Conservation (phyloP, 1,140 invertebrate species). For the Lordiphosa stackelbergi region DNA sequence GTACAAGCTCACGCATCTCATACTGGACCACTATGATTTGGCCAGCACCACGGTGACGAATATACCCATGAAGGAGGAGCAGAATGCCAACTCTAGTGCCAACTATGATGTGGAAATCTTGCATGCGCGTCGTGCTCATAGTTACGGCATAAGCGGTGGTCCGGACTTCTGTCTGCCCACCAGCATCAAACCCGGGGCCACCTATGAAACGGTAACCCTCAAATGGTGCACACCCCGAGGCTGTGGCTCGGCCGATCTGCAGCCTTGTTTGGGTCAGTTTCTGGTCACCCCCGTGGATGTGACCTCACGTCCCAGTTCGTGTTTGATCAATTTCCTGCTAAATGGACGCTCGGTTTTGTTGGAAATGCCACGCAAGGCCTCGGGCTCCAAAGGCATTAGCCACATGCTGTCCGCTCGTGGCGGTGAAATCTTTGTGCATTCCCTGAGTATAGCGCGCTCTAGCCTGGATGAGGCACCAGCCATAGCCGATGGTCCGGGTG, state of each 20-base stretch:
- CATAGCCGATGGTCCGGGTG: constrained; percentile 94
- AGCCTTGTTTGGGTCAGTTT: constrained; percentile 89
- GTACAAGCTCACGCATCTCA: constrained; percentile 85
- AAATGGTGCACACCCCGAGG: constrained; percentile 97
- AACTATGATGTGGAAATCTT: constrained; percentile 99
- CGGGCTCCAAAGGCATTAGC: constrained; percentile 90
- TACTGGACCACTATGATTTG: constrained; percentile 92
- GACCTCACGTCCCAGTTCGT: constrained; percentile 95
- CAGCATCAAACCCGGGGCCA: constrained; percentile 78
- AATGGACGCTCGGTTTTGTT: constrained; percentile 96
- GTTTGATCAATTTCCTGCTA: constrained; percentile 96
- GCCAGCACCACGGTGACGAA: constrained; percentile 97
- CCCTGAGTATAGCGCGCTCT: constrained; percentile 89
- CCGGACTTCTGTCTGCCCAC: constrained; percentile 79
- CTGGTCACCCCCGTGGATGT: constrained; percentile 97
- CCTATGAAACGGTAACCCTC: constrained; percentile 87
- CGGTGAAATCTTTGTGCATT: constrained; percentile 97
- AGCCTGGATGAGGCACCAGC: constrained; percentile 96
- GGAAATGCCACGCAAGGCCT: constrained; percentile 92
- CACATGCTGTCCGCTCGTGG: constrained; percentile 96
- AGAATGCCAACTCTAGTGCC: constrained; percentile 97
- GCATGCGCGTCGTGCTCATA: constrained; percentile 90
- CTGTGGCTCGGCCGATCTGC: constrained; percentile 86
- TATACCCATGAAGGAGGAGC: constrained; percentile 99
- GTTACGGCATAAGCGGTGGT: constrained; percentile 81